A percentile compares a stretch with the other conserved stretches of the same genome.
Evolutionary conservation across 2,797 vertebrate genomes (phyloP).

Genomic region (Chaenodraco wilsoni): DNA sequence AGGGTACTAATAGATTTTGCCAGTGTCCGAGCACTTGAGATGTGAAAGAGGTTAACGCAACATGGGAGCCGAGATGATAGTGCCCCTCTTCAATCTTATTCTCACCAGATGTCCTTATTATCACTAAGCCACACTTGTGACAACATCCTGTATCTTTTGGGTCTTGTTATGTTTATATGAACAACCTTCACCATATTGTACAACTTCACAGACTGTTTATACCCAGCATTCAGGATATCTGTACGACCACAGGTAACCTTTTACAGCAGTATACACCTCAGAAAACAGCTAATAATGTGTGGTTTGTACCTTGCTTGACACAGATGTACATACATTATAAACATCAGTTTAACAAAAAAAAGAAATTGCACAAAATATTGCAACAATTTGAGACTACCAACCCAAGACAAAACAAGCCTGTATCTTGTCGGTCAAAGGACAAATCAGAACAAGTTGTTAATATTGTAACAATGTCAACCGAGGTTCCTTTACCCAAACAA

Average conservation of each 20-base stretch:
- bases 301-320: neutral
- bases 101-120: constrained; percentile 68
- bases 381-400: too few relatives aligned
- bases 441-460: too few relatives aligned
- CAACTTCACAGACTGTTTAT: constrained; percentile 12
- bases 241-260: neutral
- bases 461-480: too few relatives aligned
- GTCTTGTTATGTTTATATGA: constrained; percentile 27
- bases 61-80: constrained; percentile 64
- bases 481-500: neutral
- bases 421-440: too few relatives aligned
- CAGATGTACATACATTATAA: neutral
- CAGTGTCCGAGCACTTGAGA: constrained; percentile 79
- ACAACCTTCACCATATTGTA: constrained; percentile 6
- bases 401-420: too few relatives aligned
- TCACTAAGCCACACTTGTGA: constrained; percentile 56
- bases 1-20: constrained; percentile 80
- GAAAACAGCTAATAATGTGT: neutral
- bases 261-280: neutral
- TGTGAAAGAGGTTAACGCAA: constrained; percentile 79
- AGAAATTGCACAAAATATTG: neutral
- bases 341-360: neutral
- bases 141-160: constrained; percentile 51
- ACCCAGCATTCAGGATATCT: constrained; percentile 1
- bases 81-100: constrained; percentile 68